Evolutionary conservation across 2,888 invertebrate genomes (phyloP).

Genomic region (Drosophila neonasuta): DNA sequence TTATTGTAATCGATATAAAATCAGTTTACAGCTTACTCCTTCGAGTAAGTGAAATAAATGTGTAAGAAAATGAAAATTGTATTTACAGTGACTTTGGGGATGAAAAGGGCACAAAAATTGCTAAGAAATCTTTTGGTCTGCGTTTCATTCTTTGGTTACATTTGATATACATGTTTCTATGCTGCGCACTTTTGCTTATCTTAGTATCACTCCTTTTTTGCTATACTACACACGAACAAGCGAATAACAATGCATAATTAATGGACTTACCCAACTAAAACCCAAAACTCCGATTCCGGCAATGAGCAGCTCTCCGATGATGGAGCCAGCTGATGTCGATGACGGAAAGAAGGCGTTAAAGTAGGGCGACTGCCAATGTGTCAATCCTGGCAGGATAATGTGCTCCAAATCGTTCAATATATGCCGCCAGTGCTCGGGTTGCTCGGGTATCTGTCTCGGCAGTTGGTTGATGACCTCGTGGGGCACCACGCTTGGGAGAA

Average conservation of each 20-base stretch:
- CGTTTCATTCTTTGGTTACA: too few species aligned
- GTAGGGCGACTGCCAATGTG: conserved; percentile 77
- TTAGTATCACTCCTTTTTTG: not conserved
- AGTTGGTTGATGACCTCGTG: conserved; percentile 62
- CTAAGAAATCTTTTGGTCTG: too few species aligned
- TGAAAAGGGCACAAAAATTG: too few species aligned
- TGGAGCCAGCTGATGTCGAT: conserved; percentile 71
- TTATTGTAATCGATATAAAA: too few species aligned
- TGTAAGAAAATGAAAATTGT: too few species aligned
- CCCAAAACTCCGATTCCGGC: conserved; percentile 75
- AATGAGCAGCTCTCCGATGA: conserved; percentile 72
- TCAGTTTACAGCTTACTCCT: too few species aligned
- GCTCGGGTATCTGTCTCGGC: conserved; percentile 70
- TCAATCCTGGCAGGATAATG: conserved; percentile 71
- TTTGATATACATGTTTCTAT: too few species aligned
- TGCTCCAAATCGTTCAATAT: conserved; percentile 68
- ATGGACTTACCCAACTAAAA: conserved; percentile 73
- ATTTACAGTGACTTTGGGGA: too few species aligned
- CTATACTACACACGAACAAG: not conserved
- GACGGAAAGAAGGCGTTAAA: conserved; percentile 75
- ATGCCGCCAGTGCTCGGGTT: conserved; percentile 70
- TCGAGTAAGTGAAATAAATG: too few species aligned
- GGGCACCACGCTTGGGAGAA: conserved; percentile 61
- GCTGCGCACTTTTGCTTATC: not conserved
- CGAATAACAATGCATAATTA: not conserved